Evolutionary conservation across 2,888 invertebrate genomes (phyloP).

Genomic region (Melanotus villosus): DNA sequence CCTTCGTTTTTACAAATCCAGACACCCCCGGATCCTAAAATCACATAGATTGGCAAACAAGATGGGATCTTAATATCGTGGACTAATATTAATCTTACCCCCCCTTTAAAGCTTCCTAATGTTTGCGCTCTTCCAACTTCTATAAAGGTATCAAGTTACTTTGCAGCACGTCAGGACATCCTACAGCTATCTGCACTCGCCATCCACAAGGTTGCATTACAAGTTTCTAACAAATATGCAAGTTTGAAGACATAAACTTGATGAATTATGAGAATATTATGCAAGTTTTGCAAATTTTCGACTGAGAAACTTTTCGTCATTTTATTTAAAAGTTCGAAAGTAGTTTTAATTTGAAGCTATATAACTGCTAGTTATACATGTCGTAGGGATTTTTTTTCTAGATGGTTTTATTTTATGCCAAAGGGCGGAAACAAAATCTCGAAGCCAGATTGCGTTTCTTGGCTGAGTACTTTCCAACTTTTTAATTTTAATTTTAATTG

Average conservation of each 20-base stretch:
- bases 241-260: slow-evolving; percentile 26
- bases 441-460: not conserved
- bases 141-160: slow-evolving; percentile 5
- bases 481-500: slow-evolving; percentile 11
- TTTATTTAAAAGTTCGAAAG: slow-evolving; percentile 24
- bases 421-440: not conserved
- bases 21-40: not conserved
- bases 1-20: not conserved
- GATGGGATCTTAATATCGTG: not conserved
- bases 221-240: slow-evolving; percentile 41
- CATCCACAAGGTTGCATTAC: slow-evolving; percentile 17
- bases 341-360: slow-evolving; percentile 22
- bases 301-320: slow-evolving; percentile 2
- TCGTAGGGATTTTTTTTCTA: not conserved
- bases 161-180: slow-evolving; percentile 15
- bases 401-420: slow-evolving; percentile 1
- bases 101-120: not conserved
- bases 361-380: slow-evolving; percentile 16
- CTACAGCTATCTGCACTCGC: slow-evolving; percentile 31
- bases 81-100: not conserved
- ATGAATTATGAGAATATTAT: slow-evolving; percentile 39
- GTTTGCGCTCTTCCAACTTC: slow-evolving; percentile 27
- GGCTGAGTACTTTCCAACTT: not conserved
- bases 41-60: not conserved
- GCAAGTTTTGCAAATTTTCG: slow-evolving; percentile 35